Evolutionary conservation across 2,888 invertebrate species (phyloP).

Genomic region (Chromoteleia sp.): DNA sequence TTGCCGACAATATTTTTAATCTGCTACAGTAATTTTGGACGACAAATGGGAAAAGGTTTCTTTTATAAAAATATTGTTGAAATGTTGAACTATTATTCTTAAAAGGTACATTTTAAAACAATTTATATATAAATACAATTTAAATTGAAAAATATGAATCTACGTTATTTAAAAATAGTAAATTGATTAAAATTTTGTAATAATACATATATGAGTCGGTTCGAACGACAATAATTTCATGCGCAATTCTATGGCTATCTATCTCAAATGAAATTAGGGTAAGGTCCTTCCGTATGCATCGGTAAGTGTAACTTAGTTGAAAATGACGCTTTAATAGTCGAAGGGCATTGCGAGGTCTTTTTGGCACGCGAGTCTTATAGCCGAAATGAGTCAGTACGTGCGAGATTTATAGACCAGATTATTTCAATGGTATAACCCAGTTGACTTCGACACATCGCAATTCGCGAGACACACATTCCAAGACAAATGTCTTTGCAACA

Average conservation of each 20-base stretch:
- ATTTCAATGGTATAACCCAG: conserved; percentile 62
- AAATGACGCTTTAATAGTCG: conserved; percentile 72
- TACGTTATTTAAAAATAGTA: too few relatives aligned
- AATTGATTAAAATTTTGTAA: too few relatives aligned
- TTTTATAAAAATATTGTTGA: too few relatives aligned
- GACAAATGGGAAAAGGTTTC: too few relatives aligned
- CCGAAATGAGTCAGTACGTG: conserved; percentile 71
- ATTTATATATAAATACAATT: too few relatives aligned
- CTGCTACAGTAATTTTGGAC: neutral
- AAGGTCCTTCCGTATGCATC: conserved; percentile 61
- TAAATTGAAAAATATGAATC: too few relatives aligned
- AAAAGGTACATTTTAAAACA: too few relatives aligned
- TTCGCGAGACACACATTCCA: conserved; percentile 26
- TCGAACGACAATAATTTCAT: conserved; percentile 27
- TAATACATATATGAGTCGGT: neutral
- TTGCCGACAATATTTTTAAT: conserved; percentile 18
- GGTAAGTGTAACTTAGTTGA: conserved; percentile 55
- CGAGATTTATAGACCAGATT: conserved; percentile 69
- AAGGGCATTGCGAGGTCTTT: conserved; percentile 73
- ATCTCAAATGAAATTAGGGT: conserved; percentile 59
- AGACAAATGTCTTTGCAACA: conserved; percentile 22
- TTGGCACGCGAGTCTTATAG: conserved; percentile 74
- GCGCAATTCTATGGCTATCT: conserved; percentile 23
- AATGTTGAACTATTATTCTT: too few relatives aligned
- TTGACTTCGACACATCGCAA: conserved; percentile 58